These are phyloP conservation scores for Platygyra sinensis DNA, from an alignment of 64 coral and sea anemone species.

Conservation along the genomic window DNA sequence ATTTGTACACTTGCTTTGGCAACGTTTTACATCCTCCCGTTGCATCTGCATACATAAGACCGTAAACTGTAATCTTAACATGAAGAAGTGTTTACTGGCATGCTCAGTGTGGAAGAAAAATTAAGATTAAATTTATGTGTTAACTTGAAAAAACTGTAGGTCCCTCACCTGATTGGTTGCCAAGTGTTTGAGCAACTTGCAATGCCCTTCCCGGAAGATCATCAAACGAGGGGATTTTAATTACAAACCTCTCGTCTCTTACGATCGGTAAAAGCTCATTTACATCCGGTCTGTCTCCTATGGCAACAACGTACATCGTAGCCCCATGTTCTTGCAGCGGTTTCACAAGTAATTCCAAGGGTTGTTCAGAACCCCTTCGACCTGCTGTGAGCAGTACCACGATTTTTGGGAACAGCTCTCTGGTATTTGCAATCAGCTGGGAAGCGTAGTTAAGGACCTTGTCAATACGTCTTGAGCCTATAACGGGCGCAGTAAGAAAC, in stretches of 20 bases:
- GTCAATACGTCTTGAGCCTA: slow-evolving; percentile 61
- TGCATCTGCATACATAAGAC: too few species aligned
- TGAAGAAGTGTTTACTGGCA: too few species aligned
- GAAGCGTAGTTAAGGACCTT: slow-evolving; percentile 49
- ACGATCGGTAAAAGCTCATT: slow-evolving; percentile 47
- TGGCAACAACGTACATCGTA: slow-evolving; percentile 55
- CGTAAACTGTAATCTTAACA: too few species aligned
- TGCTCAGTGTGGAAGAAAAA: too few species aligned
- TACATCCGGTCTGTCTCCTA: slow-evolving; percentile 34
- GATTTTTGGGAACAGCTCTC: slow-evolving; percentile 69
- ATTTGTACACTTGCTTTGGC: too few species aligned
- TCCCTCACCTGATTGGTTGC: slow-evolving; percentile 30
- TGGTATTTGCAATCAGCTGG: slow-evolving; percentile 13
- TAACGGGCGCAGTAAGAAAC: not conserved
- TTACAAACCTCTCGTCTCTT: not conserved
- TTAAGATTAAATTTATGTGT: too few species aligned
- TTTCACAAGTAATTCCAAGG: slow-evolving; percentile 38
- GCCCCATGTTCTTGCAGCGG: slow-evolving; percentile 50
- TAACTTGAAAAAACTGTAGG: not conserved
- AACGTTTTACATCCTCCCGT: too few species aligned
- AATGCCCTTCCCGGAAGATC: slow-evolving; percentile 28
- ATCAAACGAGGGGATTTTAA: slow-evolving; percentile 28
- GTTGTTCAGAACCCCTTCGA: slow-evolving; percentile 2
- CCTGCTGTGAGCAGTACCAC: slow-evolving; percentile 65
- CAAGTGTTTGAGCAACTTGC: slow-evolving; percentile 30